Conservation (phyloP, 1,140 invertebrate species). For the Helicoverpa armigera region DNA sequence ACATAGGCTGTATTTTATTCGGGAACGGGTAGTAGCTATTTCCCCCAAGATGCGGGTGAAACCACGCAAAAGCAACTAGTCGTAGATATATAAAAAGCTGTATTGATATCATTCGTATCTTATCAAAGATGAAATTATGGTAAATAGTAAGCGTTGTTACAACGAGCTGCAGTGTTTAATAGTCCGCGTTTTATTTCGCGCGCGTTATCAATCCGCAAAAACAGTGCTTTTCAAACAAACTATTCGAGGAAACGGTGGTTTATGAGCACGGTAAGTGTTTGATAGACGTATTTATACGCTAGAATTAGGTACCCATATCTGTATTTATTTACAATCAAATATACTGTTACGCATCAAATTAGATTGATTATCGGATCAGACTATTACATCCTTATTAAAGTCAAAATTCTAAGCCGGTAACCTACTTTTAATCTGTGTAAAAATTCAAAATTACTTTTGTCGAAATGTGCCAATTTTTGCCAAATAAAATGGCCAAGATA, state of each 20-base stretch:
- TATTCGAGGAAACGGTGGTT: slow-evolving; percentile 43
- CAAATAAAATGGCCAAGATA: not conserved
- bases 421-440: too few relatives aligned
- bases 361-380: too few relatives aligned
- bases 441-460: not conserved
- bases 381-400: not conserved
- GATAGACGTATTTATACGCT: not conserved
- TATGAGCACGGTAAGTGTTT: slow-evolving; percentile 26
- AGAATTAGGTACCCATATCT: not conserved
- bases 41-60: too few relatives aligned
- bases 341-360: too few relatives aligned
- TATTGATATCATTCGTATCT: slow-evolving; percentile 55
- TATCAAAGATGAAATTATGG: slow-evolving; percentile 71
- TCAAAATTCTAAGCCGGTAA: not conserved
- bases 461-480: too few relatives aligned
- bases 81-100: slow-evolving; percentile 49
- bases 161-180: slow-evolving; percentile 62
- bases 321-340: too few relatives aligned
- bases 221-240: slow-evolving; percentile 58
- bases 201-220: slow-evolving; percentile 56
- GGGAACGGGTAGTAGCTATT: too few relatives aligned
- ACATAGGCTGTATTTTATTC: too few relatives aligned
- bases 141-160: slow-evolving; percentile 64
- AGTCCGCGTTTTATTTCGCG: slow-evolving; percentile 53
- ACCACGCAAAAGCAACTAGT: too few relatives aligned